Evolutionary conservation across 1,140 invertebrate genomes (phyloP).

Genomic region (Cyclargus thomasi): DNA sequence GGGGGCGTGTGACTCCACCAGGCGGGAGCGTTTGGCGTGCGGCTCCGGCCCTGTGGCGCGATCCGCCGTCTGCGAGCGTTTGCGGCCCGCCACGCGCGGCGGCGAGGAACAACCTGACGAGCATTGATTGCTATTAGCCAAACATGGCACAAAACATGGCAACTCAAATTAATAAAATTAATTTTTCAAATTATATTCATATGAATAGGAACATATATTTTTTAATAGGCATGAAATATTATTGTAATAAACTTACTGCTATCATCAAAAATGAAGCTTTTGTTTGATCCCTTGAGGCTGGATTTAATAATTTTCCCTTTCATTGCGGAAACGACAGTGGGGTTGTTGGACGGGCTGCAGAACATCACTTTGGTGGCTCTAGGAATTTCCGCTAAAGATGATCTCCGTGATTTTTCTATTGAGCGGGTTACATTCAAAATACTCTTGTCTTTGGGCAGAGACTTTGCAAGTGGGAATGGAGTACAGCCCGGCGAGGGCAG

Average conservation of each 20-base stretch:
- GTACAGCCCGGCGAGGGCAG: constrained; percentile 57
- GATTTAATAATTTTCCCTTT: constrained; percentile 65
- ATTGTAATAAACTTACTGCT: constrained; percentile 39
- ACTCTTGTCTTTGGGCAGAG: constrained; percentile 35
- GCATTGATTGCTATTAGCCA: no score
- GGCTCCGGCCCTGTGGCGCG: constrained; percentile 36
- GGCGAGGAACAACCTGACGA: background rate
- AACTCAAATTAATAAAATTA: no score
- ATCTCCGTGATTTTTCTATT: constrained; percentile 50
- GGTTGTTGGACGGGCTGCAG: constrained; percentile 55
- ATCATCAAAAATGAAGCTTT: constrained; percentile 63
- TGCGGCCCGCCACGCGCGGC: constrained; percentile 34
- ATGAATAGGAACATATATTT: no score
- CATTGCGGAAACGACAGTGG: constrained; percentile 33
- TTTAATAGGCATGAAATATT: no score
- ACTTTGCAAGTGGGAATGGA: constrained; percentile 43
- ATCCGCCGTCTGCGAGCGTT: constrained; percentile 54
- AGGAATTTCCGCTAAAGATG: constrained; percentile 30
- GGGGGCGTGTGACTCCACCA: constrained; percentile 31
- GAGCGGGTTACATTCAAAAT: constrained; percentile 60
- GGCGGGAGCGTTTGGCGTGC: constrained; percentile 38
- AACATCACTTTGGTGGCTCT: constrained; percentile 60
- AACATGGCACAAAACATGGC: no score
- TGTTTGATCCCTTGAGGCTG: constrained; percentile 67
- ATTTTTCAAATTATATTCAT: no score